A percentile compares a stretch with the other conserved stretches of the same genome.
phyloP scores from a whole-genome alignment of 2,113 vertebrate species.

The Fregetta grallaria region DNA sequence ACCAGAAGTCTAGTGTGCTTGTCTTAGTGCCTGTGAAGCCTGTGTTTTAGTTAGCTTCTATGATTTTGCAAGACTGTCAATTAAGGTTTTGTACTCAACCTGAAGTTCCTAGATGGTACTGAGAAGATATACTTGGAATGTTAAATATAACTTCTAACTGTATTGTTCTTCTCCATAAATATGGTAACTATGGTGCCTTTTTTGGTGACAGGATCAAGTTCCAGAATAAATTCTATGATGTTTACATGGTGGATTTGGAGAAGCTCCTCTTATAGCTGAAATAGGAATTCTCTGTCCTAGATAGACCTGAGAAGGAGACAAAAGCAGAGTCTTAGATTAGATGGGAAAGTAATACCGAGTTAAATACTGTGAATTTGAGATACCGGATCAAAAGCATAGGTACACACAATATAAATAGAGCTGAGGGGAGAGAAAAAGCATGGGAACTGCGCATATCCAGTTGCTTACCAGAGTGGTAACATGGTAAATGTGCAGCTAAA shows the following conservation, averaged over 20 bases:
- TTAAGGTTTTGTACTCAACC: not conserved
- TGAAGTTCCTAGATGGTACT: not conserved
- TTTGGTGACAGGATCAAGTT: not conserved
- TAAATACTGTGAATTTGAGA: not conserved
- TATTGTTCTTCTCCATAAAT: not conserved
- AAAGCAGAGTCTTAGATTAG: not conserved
- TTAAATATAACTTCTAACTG: not conserved
- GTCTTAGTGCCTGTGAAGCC: not conserved
- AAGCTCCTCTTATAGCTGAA: not conserved
- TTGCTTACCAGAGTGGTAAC: not conserved
- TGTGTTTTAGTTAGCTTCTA: not conserved
- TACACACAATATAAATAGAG: not conserved
- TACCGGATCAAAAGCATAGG: not conserved
- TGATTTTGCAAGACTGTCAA: not conserved
- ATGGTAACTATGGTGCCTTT: not conserved
- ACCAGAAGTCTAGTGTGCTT: not conserved
- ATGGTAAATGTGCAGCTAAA: not conserved
- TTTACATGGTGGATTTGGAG: not conserved
- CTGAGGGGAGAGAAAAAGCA: not conserved
- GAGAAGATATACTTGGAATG: not conserved
- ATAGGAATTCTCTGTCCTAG: not conserved
- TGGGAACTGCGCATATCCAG: not conserved
- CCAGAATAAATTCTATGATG: not conserved
- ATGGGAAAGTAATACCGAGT: not conserved
- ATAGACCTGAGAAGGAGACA: not conserved